These are phyloP conservation scores for Gorsachius goisagi DNA, from an alignment of 2,113 vertebrate species.

Conservation along the genomic window DNA sequence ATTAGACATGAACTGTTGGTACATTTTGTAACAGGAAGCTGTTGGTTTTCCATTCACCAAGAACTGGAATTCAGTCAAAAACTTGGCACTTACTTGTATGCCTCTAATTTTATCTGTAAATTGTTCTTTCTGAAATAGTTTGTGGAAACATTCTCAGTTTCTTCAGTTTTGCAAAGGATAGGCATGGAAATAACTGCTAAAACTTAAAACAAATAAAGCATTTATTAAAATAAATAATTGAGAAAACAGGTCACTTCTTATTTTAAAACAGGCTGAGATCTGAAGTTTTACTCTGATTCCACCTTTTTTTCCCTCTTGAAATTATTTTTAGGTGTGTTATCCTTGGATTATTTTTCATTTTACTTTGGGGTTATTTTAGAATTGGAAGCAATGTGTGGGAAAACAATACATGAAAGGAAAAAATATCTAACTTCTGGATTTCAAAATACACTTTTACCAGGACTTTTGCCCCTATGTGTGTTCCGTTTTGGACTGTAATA, in stretches of 20 bases:
- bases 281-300: background rate
- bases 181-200: conserved; percentile 47
- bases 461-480: rapidly evolving
- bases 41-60: conserved; percentile 78
- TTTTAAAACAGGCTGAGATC: conserved; percentile 4
- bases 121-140: conserved; percentile 65
- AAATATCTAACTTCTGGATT: background rate
- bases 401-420: conserved; percentile 59
- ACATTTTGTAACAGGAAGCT: conserved; percentile 82
- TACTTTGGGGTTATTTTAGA: conserved; percentile 69
- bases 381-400: conserved; percentile 62
- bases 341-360: conserved; percentile 68
- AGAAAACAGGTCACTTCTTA: background rate
- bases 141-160: conserved; percentile 62
- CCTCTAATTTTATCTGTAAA: conserved; percentile 65
- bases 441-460: background rate
- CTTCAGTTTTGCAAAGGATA: conserved; percentile 1
- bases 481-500: background rate
- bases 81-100: conserved; percentile 64
- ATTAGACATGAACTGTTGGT: conserved; percentile 72
- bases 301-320: background rate
- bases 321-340: conserved; percentile 66
- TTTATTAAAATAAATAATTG: conserved; percentile 11
- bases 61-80: conserved; percentile 76
- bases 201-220: conserved; percentile 34